A percentile compares a stretch with the other conserved stretches of the same genome.
These are phyloP conservation scores for Pogonognathellus flavescens DNA, from an alignment of 1,140 invertebrate genomes.

Conservation along the genomic window DNA sequence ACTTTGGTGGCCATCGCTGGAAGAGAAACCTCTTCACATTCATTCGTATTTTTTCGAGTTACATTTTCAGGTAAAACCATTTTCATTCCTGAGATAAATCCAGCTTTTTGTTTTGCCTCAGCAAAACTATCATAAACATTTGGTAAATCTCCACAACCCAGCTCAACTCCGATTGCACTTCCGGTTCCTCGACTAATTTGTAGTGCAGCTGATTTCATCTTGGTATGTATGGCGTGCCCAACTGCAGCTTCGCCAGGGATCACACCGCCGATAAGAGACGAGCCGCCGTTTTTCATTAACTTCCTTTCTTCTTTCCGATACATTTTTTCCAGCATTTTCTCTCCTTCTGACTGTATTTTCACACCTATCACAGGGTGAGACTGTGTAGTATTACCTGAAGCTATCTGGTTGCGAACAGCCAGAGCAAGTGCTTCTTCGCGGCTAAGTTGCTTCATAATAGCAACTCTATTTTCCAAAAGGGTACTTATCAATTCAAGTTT, in stretches of 20 bases:
- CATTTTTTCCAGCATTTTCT: constrained; percentile 85
- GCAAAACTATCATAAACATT: constrained; percentile 68
- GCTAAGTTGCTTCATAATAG: constrained; percentile 59
- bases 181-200: constrained; percentile 57
- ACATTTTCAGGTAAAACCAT: constrained; percentile 85
- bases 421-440: constrained; percentile 54
- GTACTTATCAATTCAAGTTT: constrained; percentile 87
- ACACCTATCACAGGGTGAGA: constrained; percentile 65
- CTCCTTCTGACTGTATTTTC: constrained; percentile 83
- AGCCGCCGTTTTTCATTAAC: constrained; percentile 74
- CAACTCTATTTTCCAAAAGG: constrained; percentile 79
- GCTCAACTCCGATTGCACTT: constrained; percentile 29
- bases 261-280: constrained; percentile 68
- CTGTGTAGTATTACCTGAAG: constrained; percentile 53
- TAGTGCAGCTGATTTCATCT: constrained; percentile 73
- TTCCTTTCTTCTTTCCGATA: constrained; percentile 92
- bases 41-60: constrained; percentile 77
- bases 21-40: constrained; percentile 90
- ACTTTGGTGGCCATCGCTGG: constrained; percentile 77
- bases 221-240: constrained; percentile 68
- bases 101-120: constrained; percentile 78
- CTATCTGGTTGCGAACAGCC: constrained; percentile 61
- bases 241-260: constrained; percentile 52
- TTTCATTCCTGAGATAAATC: constrained; percentile 84
- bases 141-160: constrained; percentile 37